Evolutionary conservation across 2,797 vertebrate species (phyloP).

Genomic region (Chelon labrosus): DNA sequence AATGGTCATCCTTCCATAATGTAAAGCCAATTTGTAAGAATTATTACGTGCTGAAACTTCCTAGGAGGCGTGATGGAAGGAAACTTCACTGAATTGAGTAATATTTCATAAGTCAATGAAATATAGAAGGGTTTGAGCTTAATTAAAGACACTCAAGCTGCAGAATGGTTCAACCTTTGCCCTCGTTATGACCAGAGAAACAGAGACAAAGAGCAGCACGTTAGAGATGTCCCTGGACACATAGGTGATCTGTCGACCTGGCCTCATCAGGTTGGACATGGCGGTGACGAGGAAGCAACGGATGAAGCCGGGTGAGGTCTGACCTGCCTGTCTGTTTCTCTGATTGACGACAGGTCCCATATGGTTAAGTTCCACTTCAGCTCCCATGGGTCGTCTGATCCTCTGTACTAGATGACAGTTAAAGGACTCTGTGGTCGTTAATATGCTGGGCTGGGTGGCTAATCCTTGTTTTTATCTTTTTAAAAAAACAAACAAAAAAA

Average conservation of each 20-base stretch:
- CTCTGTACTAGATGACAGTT: neutral
- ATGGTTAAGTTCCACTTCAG: conserved; percentile 27
- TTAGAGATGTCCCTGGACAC: neutral
- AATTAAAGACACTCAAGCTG: conserved; percentile 13
- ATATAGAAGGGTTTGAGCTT: conserved; percentile 16
- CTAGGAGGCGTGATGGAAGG: too few species aligned
- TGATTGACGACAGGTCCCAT: conserved; percentile 41
- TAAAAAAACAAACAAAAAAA: too few species aligned
- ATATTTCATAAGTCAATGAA: conserved; percentile 4
- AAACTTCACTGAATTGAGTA: neutral
- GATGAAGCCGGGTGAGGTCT: conserved; percentile 29
- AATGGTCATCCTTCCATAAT: too few species aligned
- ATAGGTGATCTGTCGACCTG: conserved; percentile 24
- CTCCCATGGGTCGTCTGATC: conserved; percentile 13
- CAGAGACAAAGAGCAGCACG: neutral
- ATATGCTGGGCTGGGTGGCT: neutral
- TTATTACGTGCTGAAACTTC: too few species aligned
- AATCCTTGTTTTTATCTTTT: neutral
- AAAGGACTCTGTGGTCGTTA: neutral
- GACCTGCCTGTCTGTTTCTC: conserved; percentile 12
- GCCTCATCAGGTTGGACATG: conserved; percentile 9
- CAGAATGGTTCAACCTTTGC: conserved; percentile 1
- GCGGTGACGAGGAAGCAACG: conserved; percentile 19
- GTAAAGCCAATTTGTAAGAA: too few species aligned
- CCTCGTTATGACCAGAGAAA: neutral